Evolutionary conservation across 2,113 vertebrate genomes (phyloP).

Genomic region (Burhinus bistriatus): DNA sequence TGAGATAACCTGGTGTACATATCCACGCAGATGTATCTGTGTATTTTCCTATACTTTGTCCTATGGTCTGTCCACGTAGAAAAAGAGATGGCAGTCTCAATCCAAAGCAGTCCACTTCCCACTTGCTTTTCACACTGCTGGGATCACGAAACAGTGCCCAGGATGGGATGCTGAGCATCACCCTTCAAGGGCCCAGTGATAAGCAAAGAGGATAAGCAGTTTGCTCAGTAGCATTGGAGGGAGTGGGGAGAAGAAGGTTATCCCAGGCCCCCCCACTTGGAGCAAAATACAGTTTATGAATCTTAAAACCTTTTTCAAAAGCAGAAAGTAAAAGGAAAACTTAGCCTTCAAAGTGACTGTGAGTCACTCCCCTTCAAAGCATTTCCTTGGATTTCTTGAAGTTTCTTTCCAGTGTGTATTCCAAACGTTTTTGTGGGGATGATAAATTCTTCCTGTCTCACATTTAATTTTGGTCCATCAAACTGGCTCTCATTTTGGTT

Average conservation of each 20-base stretch:
- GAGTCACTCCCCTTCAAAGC: conserved; percentile 43
- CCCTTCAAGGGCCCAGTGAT: neutral
- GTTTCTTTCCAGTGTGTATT: conserved; percentile 20
- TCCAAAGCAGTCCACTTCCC: fast-evolving
- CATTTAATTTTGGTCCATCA: conserved; percentile 41
- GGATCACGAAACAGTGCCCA: too few relatives aligned
- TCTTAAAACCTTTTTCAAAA: neutral
- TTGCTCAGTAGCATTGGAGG: neutral
- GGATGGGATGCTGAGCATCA: neutral
- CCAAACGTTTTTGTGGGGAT: conserved; percentile 43
- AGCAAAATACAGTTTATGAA: neutral
- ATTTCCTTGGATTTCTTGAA: conserved; percentile 42
- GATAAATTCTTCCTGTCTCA: conserved; percentile 24
- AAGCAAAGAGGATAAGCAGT: neutral
- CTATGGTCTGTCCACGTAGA: neutral
- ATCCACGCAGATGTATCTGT: fast-evolving
- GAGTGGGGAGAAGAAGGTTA: neutral
- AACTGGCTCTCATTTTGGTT: neutral
- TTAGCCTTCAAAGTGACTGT: conserved; percentile 4
- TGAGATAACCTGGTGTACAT: neutral
- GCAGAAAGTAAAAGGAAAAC: neutral
- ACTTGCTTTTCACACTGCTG: neutral
- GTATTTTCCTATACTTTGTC: neutral
- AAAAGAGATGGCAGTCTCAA: neutral
- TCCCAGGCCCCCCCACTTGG: neutral